phyloP scores from a whole-genome alignment of 2,797 vertebrate genomes.

The Amblyopsis hoosieri region DNA sequence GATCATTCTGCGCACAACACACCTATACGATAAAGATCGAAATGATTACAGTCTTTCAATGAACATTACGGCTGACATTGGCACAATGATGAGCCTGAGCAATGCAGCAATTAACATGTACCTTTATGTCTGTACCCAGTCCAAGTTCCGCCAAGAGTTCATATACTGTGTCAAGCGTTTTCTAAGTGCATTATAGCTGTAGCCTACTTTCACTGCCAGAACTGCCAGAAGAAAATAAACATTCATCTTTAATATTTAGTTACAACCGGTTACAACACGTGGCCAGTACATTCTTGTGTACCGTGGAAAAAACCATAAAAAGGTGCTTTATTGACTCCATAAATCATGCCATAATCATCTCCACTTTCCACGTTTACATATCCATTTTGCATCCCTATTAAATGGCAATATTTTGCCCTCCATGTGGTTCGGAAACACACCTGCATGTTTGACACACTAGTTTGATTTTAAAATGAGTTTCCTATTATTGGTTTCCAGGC shows the following conservation, averaged over 20 bases:
- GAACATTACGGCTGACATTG: constrained; percentile 64
- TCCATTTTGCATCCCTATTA: constrained; percentile 2
- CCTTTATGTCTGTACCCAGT: constrained; percentile 70
- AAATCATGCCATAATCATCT: constrained; percentile 23
- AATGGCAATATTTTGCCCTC: neutral
- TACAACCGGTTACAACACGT: neutral
- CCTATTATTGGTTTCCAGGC: constrained; percentile 27
- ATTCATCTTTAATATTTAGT: neutral
- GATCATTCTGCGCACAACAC: constrained; percentile 60
- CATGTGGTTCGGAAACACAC: constrained; percentile 5
- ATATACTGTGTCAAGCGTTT: constrained; percentile 34
- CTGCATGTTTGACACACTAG: neutral
- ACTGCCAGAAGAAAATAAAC: neutral
- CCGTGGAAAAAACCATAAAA: constrained; percentile 6
- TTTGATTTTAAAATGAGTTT: constrained; percentile 52
- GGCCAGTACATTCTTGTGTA: neutral
- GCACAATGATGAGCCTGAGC: constrained; percentile 70
- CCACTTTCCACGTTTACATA: constrained; percentile 21
- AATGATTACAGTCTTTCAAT: constrained; percentile 58
- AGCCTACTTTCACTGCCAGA: constrained; percentile 29
- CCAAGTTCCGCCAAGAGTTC: constrained; percentile 63
- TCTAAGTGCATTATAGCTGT: constrained; percentile 10
- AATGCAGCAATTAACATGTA: constrained; percentile 68
- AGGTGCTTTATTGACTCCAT: constrained; percentile 23
- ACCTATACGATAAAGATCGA: constrained; percentile 46